phyloP scores from a whole-genome alignment of 2,113 vertebrate species.

The Chascanopsetta lugubris region DNA sequence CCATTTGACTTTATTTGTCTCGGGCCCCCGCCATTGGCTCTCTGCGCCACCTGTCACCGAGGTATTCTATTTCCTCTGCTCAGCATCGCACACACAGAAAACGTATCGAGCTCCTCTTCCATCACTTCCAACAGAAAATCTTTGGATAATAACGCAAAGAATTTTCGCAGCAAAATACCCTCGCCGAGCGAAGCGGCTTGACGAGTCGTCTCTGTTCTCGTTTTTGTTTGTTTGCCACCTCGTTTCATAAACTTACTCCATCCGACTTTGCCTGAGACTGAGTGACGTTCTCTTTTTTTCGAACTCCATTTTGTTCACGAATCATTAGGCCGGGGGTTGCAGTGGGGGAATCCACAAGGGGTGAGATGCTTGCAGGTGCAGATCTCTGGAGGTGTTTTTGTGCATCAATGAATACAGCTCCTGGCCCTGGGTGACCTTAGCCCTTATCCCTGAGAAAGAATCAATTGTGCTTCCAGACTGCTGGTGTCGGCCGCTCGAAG shows the following conservation, averaged over 20 bases:
- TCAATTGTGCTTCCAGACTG: constrained; percentile 63
- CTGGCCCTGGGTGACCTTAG: constrained; percentile 56
- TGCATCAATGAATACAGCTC: constrained; percentile 66
- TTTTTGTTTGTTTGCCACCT: background rate
- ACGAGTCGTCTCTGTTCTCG: constrained; percentile 34
- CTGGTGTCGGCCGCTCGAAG: constrained; percentile 10
- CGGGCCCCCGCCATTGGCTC: constrained; percentile 44
- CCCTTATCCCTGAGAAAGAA: constrained; percentile 52
- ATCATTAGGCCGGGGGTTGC: constrained; percentile 49
- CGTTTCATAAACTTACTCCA: constrained; percentile 45
- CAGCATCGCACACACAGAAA: constrained; percentile 51
- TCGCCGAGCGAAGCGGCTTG: constrained; percentile 13
- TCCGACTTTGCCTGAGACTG: constrained; percentile 26
- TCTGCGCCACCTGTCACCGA: constrained; percentile 53
- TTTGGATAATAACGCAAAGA: constrained; percentile 55
- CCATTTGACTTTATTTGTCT: constrained; percentile 75
- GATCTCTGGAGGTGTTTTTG: constrained; percentile 62
- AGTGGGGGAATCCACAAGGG: constrained; percentile 18
- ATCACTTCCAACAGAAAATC: constrained; percentile 72
- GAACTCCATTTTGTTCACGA: constrained; percentile 46
- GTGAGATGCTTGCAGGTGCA: constrained; percentile 45
- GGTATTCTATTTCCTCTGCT: constrained; percentile 67
- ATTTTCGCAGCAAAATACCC: constrained; percentile 34
- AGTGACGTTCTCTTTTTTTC: constrained; percentile 26
- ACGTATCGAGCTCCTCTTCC: constrained; percentile 58